Evolutionary conservation across 2,888 invertebrate genomes (phyloP).

Genomic region (Clunio marinus): DNA sequence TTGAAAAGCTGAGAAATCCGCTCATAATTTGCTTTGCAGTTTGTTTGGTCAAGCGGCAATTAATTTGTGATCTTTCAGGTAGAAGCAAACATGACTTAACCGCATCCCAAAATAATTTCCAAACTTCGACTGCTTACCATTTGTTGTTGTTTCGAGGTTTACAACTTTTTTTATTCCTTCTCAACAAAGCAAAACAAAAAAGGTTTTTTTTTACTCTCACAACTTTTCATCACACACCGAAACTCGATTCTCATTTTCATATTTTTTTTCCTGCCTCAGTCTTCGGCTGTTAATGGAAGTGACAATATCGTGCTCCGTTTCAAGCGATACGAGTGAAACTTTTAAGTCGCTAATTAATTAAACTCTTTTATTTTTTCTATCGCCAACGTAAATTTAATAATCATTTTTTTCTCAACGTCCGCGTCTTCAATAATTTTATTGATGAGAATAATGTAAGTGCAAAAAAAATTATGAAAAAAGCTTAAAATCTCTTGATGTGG

Average conservation of each 20-base stretch:
- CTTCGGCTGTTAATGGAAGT: constrained; percentile 32
- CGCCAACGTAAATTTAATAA: neutral
- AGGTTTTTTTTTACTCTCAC: constrained; percentile 21
- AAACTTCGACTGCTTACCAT: no score
- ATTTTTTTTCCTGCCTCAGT: constrained; percentile 28
- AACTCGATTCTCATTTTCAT: constrained; percentile 37
- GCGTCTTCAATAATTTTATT: no score
- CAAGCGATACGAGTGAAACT: constrained; percentile 26
- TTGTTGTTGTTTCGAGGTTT: constrained; percentile 10
- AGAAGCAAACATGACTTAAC: no score
- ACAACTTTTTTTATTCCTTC: constrained; percentile 7
- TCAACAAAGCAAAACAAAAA: constrained; percentile 3
- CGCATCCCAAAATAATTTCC: no score
- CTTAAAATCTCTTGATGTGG: neutral
- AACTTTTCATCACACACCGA: constrained; percentile 28
- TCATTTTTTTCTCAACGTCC: neutral
- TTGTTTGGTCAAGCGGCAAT: neutral
- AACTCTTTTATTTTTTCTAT: constrained; percentile 4
- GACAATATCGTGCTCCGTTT: constrained; percentile 22
- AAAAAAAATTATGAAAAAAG: neutral
- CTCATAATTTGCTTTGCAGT: neutral
- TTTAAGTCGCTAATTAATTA: constrained; percentile 17
- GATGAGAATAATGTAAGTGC: constrained; percentile 8
- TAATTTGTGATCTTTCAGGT: neutral
- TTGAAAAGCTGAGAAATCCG: neutral